Evolutionary conservation across 2,888 invertebrate species (phyloP).

Genomic region (Sinhomidia bicolor): DNA sequence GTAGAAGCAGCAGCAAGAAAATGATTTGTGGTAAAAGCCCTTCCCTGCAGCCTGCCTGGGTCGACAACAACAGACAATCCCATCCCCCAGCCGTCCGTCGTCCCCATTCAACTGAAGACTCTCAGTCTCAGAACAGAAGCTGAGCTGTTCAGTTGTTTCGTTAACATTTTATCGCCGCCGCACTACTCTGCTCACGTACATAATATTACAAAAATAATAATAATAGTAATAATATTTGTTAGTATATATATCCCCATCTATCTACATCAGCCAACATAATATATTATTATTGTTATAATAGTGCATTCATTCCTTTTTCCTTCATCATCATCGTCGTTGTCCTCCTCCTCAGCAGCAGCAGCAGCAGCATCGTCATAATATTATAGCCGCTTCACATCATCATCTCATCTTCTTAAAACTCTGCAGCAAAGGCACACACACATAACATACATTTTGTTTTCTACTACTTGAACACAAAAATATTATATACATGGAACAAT

Average conservation of each 20-base stretch:
- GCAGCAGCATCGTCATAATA: too few relatives aligned
- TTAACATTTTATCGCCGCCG: conserved; percentile 62
- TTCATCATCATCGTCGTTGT: too few relatives aligned
- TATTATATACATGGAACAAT: neutral
- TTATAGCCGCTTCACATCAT: conserved; percentile 1
- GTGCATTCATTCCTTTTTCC: neutral
- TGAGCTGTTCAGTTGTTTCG: conserved; percentile 77
- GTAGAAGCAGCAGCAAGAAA: conserved; percentile 49
- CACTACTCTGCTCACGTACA: conserved; percentile 52
- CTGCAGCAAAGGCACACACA: neutral
- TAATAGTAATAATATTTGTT: neutral
- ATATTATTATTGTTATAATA: too few relatives aligned
- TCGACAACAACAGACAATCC: conserved; percentile 71
- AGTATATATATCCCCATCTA: neutral
- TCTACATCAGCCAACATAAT: too few relatives aligned
- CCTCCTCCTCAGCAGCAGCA: too few relatives aligned
- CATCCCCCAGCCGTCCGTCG: conserved; percentile 78
- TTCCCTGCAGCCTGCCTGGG: conserved; percentile 73
- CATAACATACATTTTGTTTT: neutral
- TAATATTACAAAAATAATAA: conserved; percentile 21
- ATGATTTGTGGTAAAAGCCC: conserved; percentile 74
- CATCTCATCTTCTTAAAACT: neutral
- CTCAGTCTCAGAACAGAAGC: conserved; percentile 79
- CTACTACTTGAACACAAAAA: neutral
- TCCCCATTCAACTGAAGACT: conserved; percentile 76